Evolutionary conservation across 2,113 vertebrate species (phyloP).

Genomic region (Progne subis): DNA sequence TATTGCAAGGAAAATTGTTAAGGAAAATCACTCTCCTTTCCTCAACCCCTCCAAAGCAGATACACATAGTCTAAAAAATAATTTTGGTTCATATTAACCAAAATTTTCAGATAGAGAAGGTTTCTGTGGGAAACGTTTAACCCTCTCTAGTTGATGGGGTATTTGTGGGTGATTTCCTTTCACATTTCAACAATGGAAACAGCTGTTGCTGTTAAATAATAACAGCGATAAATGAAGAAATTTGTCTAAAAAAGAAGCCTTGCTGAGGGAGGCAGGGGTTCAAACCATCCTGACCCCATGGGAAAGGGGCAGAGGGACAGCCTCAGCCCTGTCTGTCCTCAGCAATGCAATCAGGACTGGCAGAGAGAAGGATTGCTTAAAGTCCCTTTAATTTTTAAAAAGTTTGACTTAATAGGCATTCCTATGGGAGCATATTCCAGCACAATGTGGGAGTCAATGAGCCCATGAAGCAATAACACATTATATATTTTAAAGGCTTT

Average conservation of each 20-base stretch:
- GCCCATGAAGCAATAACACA: neutral
- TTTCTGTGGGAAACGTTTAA: neutral
- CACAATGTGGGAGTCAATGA: neutral
- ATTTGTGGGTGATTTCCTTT: neutral
- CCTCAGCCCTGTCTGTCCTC: neutral
- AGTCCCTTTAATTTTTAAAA: neutral
- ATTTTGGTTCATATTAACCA: neutral
- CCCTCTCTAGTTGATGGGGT: neutral
- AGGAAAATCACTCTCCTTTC: neutral
- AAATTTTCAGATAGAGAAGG: neutral
- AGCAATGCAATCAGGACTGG: neutral
- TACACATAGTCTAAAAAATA: neutral
- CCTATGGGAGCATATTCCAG: neutral
- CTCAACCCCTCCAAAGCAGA: fast-evolving
- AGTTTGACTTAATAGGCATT: neutral
- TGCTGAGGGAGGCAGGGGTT: neutral
- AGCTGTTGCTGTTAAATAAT: neutral
- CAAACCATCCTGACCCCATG: neutral
- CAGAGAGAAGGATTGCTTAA: neutral
- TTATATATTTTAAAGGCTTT: neutral
- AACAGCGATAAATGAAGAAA: neutral
- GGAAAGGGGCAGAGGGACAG: neutral
- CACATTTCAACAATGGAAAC: neutral
- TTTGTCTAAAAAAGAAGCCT: neutral
- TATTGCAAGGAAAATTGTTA: too few relatives aligned